Evolutionary conservation across 23 tunicate genomes (phyloP).

Genomic region (Halocynthia aurantium): DNA sequence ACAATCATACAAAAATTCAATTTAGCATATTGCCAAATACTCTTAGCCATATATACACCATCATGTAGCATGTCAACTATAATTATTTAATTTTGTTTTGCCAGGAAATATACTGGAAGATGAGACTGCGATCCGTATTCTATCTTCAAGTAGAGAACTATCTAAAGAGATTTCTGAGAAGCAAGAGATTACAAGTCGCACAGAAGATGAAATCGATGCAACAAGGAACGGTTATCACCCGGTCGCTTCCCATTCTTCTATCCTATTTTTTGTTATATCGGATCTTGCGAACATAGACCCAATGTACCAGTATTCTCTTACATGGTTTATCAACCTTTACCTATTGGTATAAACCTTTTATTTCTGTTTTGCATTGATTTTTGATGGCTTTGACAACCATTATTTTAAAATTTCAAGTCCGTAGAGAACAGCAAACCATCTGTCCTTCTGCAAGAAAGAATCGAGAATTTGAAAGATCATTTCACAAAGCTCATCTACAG

Average conservation of each 20-base stretch:
- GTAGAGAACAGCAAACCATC: conserved; percentile 64
- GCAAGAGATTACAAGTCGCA: conserved; percentile 73
- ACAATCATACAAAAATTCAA: too few relatives aligned
- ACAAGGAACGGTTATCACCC: conserved; percentile 78
- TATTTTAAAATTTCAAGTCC: conserved; percentile 27
- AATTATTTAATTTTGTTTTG: too few relatives aligned
- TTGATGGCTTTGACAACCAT: not conserved
- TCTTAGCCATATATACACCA: too few relatives aligned
- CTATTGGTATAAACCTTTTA: conserved; percentile 39
- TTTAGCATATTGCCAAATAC: too few relatives aligned
- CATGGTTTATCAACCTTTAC: conserved; percentile 81
- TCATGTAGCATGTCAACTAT: too few relatives aligned
- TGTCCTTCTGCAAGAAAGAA: conserved; percentile 35
- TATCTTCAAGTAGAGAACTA: conserved; percentile 57
- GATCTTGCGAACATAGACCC: conserved; percentile 91
- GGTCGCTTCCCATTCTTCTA: conserved; percentile 76
- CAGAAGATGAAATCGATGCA: conserved; percentile 67
- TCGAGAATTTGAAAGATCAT: conserved; percentile 44
- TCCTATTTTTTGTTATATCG: conserved; percentile 82
- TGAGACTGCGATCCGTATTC: conserved; percentile 68
- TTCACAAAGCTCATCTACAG: conserved; percentile 58
- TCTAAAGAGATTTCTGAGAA: conserved; percentile 66
- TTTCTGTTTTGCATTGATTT: conserved; percentile 36
- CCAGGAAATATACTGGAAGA: conserved; percentile 81
- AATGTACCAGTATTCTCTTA: conserved; percentile 84